These are phyloP conservation scores for Orussus abietinus DNA, from an alignment of 1,140 invertebrate genomes.

Conservation along the genomic window DNA sequence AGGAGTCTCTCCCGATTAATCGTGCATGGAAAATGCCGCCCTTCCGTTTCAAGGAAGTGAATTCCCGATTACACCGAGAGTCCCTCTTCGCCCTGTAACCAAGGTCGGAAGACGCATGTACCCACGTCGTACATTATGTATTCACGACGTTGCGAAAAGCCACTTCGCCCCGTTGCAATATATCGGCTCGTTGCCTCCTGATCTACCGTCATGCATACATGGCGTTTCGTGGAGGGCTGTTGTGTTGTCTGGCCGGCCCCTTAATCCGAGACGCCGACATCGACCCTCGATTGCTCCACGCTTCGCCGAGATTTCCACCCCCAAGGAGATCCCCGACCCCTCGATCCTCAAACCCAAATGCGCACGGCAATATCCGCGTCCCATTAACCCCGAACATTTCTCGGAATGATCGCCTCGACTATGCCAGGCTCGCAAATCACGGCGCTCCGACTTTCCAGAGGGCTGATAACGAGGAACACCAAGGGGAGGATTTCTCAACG, in stretches of 20 bases:
- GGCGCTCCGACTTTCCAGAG: no score
- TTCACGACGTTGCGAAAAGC: no score
- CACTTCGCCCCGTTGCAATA: conserved; percentile 23
- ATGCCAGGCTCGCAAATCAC: no score
- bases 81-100: no score
- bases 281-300: conserved; percentile 3
- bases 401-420: conserved; percentile 30
- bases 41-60: no score
- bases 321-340: conserved; percentile 16
- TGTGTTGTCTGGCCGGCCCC: conserved; percentile 12
- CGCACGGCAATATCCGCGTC: conserved; percentile 30
- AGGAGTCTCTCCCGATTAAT: no score
- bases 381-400: conserved; percentile 33
- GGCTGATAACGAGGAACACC: no score
- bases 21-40: no score
- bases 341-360: conserved; percentile 13
- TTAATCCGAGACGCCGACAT: background rate
- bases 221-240: background rate
- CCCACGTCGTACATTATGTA: no score
- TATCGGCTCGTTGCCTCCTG: conserved; percentile 31
- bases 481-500: no score
- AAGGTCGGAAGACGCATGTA: no score
- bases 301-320: background rate
- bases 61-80: no score
- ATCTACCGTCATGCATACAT: conserved; percentile 18